Conservation (phyloP, 2,797 vertebrate species). For the Chelonia mydas region DNA sequence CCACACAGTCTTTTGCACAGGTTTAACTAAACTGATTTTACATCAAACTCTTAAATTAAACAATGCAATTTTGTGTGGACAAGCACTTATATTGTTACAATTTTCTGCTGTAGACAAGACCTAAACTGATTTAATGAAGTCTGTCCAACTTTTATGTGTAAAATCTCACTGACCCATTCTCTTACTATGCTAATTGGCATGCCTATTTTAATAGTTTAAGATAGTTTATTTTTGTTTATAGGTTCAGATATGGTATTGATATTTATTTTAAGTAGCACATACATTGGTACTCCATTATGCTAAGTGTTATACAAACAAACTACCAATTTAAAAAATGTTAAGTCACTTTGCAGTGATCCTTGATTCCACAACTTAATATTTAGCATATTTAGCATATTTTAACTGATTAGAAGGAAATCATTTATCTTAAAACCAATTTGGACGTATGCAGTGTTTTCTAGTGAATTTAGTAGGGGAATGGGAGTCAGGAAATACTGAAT, state of each 20-base stretch:
- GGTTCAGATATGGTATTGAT: background rate
- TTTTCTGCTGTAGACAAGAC: fast-evolving
- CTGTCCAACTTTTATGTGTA: fast-evolving
- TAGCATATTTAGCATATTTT: background rate
- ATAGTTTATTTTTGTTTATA: background rate
- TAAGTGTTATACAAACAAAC: background rate
- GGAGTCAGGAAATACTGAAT: slow-evolving; percentile 63
- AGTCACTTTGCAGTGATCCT: background rate
- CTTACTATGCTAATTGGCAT: fast-evolving
- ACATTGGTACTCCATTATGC: background rate
- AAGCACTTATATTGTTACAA: background rate
- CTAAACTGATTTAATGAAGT: background rate
- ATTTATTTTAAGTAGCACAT: background rate
- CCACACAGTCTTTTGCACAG: background rate
- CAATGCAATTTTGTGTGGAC: background rate
- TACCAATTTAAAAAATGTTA: background rate
- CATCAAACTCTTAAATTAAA: background rate
- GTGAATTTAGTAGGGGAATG: slow-evolving; percentile 42
- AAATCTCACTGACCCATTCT: background rate
- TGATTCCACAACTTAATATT: background rate
- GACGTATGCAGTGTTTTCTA: background rate
- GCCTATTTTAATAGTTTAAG: background rate
- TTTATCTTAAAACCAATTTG: background rate
- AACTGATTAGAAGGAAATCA: background rate
- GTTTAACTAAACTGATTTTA: background rate